Evolutionary conservation across 1,140 invertebrate species (phyloP).

Genomic region (Zaprionus ghesquierei): DNA sequence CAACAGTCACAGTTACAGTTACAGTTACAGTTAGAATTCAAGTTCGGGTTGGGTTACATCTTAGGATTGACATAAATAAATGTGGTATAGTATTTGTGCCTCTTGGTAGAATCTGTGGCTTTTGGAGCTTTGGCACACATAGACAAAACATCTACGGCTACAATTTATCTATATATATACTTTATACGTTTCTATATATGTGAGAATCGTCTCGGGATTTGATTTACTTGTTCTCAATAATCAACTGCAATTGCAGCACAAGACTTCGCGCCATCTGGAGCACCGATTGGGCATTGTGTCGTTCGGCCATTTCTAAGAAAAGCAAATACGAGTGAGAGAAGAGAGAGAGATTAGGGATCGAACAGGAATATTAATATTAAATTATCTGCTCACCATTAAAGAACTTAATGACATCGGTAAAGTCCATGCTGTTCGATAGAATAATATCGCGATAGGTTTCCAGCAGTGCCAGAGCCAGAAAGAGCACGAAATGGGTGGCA

Average conservation of each 20-base stretch:
- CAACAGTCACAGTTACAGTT: slow-evolving; percentile 25
- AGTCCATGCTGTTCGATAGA: slow-evolving; percentile 97
- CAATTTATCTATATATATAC: not conserved
- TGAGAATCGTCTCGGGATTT: slow-evolving; percentile 3
- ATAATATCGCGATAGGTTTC: slow-evolving; percentile 97
- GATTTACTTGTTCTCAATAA: slow-evolving; percentile 93
- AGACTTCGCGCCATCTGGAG: slow-evolving; percentile 91
- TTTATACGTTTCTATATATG: not conserved
- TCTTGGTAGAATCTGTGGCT: slow-evolving; percentile 18
- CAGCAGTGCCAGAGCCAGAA: slow-evolving; percentile 94
- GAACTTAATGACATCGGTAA: slow-evolving; percentile 98
- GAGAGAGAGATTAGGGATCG: slow-evolving; percentile 91
- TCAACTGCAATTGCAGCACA: slow-evolving; percentile 93
- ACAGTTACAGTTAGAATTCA: slow-evolving; percentile 38
- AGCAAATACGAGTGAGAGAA: slow-evolving; percentile 84
- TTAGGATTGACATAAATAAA: slow-evolving; percentile 1
- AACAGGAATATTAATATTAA: slow-evolving; percentile 86
- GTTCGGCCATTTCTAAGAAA: slow-evolving; percentile 96
- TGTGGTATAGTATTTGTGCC: slow-evolving; percentile 19
- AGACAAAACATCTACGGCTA: slow-evolving; percentile 5
- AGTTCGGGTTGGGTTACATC: slow-evolving; percentile 17
- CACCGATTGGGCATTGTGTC: slow-evolving; percentile 93
- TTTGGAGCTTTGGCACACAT: slow-evolving; percentile 26
- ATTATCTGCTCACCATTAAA: slow-evolving; percentile 90
- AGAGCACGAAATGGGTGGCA: slow-evolving; percentile 95